Evolutionary conservation across 2,888 invertebrate species (phyloP).

Genomic region (Nephrotoma appendiculata): DNA sequence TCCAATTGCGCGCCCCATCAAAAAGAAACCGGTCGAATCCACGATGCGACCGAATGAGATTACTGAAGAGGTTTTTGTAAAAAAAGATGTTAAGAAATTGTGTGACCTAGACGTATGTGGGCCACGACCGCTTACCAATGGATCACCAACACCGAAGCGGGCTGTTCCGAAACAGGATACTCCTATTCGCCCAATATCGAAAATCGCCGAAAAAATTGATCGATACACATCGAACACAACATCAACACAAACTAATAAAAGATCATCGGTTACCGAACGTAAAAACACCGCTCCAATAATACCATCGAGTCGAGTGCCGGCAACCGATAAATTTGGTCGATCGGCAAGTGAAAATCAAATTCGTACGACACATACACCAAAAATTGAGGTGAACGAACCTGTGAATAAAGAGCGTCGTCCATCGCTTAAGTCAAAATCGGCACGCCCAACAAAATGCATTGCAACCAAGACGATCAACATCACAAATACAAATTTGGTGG

Average conservation of each 20-base stretch:
- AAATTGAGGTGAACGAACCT: background rate
- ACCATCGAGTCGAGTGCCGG: conserved; percentile 29
- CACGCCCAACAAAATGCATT: conserved; percentile 31
- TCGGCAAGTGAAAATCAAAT: conserved; percentile 43
- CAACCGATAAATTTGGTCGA: conserved; percentile 34
- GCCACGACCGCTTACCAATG: background rate
- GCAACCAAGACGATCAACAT: conserved; percentile 39
- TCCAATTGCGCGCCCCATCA: background rate
- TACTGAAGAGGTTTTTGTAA: conserved; percentile 20
- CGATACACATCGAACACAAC: background rate
- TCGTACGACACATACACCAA: conserved; percentile 32
- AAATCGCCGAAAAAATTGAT: background rate
- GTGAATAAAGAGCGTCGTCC: conserved; percentile 7
- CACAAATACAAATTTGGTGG: conserved; percentile 24
- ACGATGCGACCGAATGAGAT: conserved; percentile 12
- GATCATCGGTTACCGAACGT: conserved; percentile 28
- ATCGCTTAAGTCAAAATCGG: conserved; percentile 7
- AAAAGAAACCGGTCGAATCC: background rate
- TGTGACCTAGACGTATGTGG: conserved; percentile 2
- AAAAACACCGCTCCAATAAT: conserved; percentile 32
- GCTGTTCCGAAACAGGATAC: background rate
- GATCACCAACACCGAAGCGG: background rate
- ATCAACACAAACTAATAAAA: conserved; percentile 14
- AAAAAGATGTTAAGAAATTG: conserved; percentile 20
- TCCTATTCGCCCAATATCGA: background rate